phyloP scores from a whole-genome alignment of 2,113 vertebrate species.

The Paradoxurus hermaphroditus region DNA sequence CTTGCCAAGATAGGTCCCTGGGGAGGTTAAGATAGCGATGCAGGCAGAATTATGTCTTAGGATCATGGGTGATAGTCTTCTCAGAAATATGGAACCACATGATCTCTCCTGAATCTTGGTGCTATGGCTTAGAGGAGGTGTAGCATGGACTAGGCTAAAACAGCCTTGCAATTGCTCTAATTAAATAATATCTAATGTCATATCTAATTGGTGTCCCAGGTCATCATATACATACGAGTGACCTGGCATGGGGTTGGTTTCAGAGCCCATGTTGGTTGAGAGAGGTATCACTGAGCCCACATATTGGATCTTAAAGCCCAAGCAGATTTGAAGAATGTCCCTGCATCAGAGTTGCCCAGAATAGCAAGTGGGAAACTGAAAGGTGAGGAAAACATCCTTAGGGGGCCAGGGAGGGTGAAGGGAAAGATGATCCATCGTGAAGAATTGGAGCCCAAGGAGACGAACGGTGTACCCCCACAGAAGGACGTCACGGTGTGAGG shows the following conservation, averaged over 20 bases:
- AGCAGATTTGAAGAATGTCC: background rate
- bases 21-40: background rate
- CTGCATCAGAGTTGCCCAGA: background rate
- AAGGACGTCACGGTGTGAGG: background rate
- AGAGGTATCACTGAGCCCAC: background rate
- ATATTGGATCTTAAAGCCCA: background rate
- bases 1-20: background rate
- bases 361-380: background rate
- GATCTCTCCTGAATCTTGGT: background rate
- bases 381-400: background rate
- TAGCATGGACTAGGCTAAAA: background rate
- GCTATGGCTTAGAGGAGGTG: background rate
- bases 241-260: background rate
- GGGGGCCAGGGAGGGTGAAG: background rate
- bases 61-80: background rate
- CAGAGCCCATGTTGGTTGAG: background rate
- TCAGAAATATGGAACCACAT: background rate
- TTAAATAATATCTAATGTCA: no score
- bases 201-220: no score
- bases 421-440: background rate
- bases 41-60: background rate
- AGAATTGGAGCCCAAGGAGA: background rate
- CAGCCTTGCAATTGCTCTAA: background rate
- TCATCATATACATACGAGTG: background rate
- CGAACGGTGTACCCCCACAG: background rate